Conservation (phyloP, 2,888 invertebrate species). For the Blastobasis lacticolella region DNA sequence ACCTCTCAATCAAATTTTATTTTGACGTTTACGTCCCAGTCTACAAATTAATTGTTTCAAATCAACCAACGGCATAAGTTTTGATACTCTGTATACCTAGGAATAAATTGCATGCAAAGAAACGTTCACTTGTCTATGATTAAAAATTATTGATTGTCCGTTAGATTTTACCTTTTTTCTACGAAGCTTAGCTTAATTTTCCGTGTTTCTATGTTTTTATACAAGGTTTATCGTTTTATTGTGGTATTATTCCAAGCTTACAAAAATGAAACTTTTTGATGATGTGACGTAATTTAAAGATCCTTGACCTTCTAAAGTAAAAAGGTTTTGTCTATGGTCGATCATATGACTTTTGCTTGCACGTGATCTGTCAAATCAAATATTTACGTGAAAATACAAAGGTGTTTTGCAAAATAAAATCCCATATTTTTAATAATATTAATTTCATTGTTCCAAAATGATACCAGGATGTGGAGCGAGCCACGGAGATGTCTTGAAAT, state of each 20-base stretch:
- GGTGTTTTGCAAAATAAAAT: constrained; percentile 11
- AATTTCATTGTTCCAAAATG: constrained; percentile 14
- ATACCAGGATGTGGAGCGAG: constrained; percentile 27
- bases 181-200: too few species aligned
- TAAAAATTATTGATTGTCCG: too few species aligned
- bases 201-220: too few species aligned
- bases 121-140: neutral
- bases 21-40: too few species aligned
- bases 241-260: too few species aligned
- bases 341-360: constrained; percentile 65
- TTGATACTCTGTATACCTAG: neutral
- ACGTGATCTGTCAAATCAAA: constrained; percentile 64
- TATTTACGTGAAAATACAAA: constrained; percentile 21
- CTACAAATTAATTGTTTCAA: neutral
- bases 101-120: neutral
- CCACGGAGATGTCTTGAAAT: constrained; percentile 41
- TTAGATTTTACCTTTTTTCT: too few species aligned
- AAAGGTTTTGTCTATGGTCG: constrained; percentile 46
- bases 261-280: too few species aligned
- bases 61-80: neutral
- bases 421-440: too few species aligned
- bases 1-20: too few species aligned
- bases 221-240: too few species aligned
- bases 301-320: constrained; percentile 33
- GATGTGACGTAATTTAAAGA: neutral